Base-by-base conservation (phyloP, 2,797 vertebrate genomes). In the Telmatherina bonti region DNA sequence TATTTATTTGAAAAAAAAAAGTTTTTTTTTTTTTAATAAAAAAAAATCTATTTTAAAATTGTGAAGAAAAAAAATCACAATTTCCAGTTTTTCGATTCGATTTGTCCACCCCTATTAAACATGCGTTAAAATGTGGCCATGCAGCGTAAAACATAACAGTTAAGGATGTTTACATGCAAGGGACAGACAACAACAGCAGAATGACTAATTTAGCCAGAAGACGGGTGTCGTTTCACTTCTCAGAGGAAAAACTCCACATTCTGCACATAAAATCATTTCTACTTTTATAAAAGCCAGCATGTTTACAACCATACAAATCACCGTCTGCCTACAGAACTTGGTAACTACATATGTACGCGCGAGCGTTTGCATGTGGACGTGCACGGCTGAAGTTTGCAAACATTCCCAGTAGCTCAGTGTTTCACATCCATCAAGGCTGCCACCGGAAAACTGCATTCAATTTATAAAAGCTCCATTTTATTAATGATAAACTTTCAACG, bases 401-500 rank as follows among this genome's bases (percentile, higher is more conserved):
- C 20, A 7, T 52, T 74, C 41, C 35, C 57, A 30, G 20, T 60
- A 54, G 27, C 33, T 49, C 26, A 2, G 26, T 38, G 52, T 36
- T 58, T 57, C 12, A 35, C 29, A 43, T 60, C 20, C 31, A 45
- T 33, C 47, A n/a, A 45, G 29, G 30, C 29, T 62, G 26, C 16
- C 27, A 22, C 54, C 20, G 5, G 62, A 45, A 35, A 72, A 41
- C 15, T 31, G 9, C 33, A 26, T 49, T n/a, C 38, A 64, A 72
- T 13, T 52, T 33, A 60, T 52, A 8, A 27, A 16, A 22, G 12
- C 20, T 43, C 22, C 35, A 20, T 63, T 66, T 76, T 49, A 54
- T 63, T 60, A 31, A 65, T 11, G n/a, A 62, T 18, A 33, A 79
- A n/a, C 27, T 24, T 27, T 64, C 16, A 36, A 5, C 31, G 3